Conservation (phyloP, 2,888 invertebrate species). For the Metacarcinus magister region DNA sequence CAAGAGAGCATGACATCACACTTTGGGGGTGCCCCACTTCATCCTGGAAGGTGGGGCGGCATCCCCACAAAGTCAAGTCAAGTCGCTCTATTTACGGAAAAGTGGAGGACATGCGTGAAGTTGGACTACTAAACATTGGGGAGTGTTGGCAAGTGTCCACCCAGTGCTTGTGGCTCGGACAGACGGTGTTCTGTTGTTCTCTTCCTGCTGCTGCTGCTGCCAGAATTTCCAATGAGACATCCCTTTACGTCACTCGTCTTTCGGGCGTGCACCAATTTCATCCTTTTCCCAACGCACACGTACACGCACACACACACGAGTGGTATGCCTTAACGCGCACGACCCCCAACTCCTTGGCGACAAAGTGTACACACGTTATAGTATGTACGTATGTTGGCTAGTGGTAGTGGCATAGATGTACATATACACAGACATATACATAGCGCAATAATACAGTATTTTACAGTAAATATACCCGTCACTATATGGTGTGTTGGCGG, state of each 20-base stretch:
- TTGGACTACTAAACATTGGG: background rate
- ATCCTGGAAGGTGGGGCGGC: background rate
- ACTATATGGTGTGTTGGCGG: constrained; percentile 30
- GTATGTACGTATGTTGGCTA: constrained; percentile 5
- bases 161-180: too few species aligned
- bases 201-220: background rate
- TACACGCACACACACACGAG: background rate
- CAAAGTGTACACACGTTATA: background rate
- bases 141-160: background rate
- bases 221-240: background rate
- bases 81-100: background rate
- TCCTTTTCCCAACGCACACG: constrained; percentile 17
- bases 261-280: background rate
- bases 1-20: background rate
- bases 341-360: constrained; percentile 1
- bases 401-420: background rate
- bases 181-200: too few species aligned
- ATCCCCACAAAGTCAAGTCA: background rate
- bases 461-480: constrained; percentile 50
- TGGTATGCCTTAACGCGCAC: background rate
- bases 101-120: background rate
- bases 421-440: constrained; percentile 45
- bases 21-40: background rate
- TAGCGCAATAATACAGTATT: constrained; percentile 40
- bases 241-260: background rate